Conservation (phyloP, 2,113 vertebrate species). For the Crotalus helleri region DNA sequence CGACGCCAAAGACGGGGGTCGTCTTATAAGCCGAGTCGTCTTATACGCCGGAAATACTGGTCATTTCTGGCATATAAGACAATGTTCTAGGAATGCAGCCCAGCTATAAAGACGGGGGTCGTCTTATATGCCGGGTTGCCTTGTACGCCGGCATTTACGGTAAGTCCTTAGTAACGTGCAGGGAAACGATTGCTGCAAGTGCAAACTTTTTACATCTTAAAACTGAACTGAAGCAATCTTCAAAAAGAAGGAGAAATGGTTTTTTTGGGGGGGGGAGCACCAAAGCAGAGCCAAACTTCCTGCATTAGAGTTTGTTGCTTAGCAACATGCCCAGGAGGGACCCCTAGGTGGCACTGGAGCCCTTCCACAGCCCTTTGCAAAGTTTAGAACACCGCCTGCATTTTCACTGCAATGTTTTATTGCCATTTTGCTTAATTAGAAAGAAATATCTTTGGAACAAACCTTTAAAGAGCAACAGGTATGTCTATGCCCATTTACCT, state of each 20-base stretch:
- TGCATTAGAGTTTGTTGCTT: not conserved
- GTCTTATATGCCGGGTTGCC: too few species aligned
- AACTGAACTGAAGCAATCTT: not conserved
- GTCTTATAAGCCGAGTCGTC: too few species aligned
- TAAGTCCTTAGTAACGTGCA: not conserved
- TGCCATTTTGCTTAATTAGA: constrained; percentile 18
- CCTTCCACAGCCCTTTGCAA: constrained; percentile 24
- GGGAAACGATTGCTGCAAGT: not conserved
- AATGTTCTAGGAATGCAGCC: too few species aligned
- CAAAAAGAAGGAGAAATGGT: not conserved
- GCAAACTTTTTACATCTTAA: not conserved
- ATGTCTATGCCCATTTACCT: not conserved
- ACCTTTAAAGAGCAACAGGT: constrained; percentile 18
- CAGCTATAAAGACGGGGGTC: too few species aligned
- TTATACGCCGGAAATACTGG: too few species aligned
- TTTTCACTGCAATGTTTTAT: not conserved
- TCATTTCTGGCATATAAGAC: too few species aligned
- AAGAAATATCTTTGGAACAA: constrained; percentile 6
- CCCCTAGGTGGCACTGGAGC: constrained; percentile 62
- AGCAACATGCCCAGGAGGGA: not conserved
- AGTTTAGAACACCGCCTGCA: rapidly evolving
- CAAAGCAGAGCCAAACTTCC: not conserved
- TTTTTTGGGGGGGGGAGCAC: not conserved
- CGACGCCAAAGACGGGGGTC: too few species aligned
- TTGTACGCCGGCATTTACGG: too few species aligned